Evolutionary conservation across 2,888 invertebrate species (phyloP), one percentile per base, ranked within the genome.

Genomic region (Leptopilina drosophilae): DNA sequence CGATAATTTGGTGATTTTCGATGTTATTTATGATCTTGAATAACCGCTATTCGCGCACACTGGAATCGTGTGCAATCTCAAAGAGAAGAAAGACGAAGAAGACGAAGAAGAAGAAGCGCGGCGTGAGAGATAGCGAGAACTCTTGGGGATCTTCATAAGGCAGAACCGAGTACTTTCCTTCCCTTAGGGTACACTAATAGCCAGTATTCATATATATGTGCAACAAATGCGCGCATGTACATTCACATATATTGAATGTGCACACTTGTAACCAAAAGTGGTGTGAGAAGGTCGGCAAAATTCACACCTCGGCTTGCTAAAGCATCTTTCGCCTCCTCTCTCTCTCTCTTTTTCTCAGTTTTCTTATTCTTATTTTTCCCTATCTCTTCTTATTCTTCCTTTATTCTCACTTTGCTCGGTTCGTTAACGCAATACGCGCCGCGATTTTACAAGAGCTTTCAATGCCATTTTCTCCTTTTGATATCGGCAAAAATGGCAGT

Each of bases 401-500:
- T 49, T 46, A 66, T 76, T 78, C 76, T 62, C 77, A 15, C 76
- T 77, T 79, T 62, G 79, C 62, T 12, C 12, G 14, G 49, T 53
- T 53, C 26, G 14, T 53, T 53, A 62, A 62, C 62, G 62, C 62
- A 20, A 20, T 15, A 20, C 20, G 9, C 62, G 9, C 62, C 62
- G 15, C 62, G 8, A 62, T 62, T 62, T 62, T 62, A 62, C 62
- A 62, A 62, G 62, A 62, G 0, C 62, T 15, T 59, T 62, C 62
- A 62, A 9, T 62, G 62, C 62, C 20, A 62, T 62, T 62, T 62
- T 62, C 62, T 62, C 62, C 42, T 20, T 15, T 62, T 62, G 15
- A 62, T 62, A 62, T 62, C 62, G 62, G 62, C 62, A 62, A 62
- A 33, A 62, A 62, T 62, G 62, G 62, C 62, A 62, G 20, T 62